These are phyloP conservation scores for Hirtodrosophila confusa DNA, from an alignment of 2,888 invertebrate genomes.

Conservation along the genomic window DNA sequence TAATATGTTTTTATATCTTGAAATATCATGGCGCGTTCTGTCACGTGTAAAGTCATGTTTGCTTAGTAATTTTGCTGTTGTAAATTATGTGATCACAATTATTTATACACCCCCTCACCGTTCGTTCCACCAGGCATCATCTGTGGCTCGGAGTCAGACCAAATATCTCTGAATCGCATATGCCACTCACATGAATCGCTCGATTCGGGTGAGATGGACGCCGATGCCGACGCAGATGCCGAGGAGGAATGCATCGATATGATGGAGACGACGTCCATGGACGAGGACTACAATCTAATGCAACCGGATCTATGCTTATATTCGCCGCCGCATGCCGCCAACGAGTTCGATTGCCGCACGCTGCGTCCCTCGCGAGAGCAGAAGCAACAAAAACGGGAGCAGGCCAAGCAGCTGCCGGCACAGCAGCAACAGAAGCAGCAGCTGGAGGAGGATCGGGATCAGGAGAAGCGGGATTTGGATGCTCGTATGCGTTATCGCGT, in stretches of 20 bases:
- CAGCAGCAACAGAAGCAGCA: constrained; percentile 51
- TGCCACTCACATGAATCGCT: constrained; percentile 90
- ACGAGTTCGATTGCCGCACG: constrained; percentile 82
- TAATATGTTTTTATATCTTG: too few species aligned
- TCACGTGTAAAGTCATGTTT: background rate
- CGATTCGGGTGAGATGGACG: constrained; percentile 88
- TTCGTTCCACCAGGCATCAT: constrained; percentile 84
- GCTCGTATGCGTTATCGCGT: constrained; percentile 76
- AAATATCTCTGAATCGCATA: constrained; percentile 83
- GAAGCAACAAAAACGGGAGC: constrained; percentile 65
- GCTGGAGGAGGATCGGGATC: constrained; percentile 50
- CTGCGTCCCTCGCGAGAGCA: constrained; percentile 81
- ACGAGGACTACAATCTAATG: constrained; percentile 83
- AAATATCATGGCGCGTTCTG: background rate
- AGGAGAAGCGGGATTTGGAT: constrained; percentile 41
- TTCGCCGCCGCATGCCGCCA: constrained; percentile 55
- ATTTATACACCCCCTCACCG: constrained; percentile 1
- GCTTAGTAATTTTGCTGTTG: constrained; percentile 14
- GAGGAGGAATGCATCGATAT: constrained; percentile 86
- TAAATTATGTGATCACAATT: constrained; percentile 18
- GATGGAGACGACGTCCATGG: constrained; percentile 84
- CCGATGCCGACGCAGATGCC: constrained; percentile 86
- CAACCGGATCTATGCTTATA: constrained; percentile 83
- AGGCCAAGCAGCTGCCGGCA: constrained; percentile 39
- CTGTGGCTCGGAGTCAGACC: constrained; percentile 85